Evolutionary conservation across 1,140 invertebrate genomes (phyloP), one percentile per base, ranked within the genome.

Genomic region (Psilanteris sp.): DNA sequence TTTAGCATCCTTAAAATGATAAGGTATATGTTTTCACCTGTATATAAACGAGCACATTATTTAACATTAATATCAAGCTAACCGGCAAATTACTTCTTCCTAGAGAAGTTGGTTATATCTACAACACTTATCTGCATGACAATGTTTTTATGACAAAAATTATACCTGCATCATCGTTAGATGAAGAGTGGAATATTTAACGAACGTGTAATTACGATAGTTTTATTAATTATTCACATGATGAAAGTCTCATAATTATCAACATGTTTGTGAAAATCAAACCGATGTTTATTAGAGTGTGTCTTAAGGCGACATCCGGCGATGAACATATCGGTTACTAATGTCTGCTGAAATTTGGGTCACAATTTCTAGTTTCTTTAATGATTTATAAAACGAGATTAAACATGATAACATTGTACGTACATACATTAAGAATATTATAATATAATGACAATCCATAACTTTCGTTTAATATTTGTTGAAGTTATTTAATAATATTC

Each of bases 61-160:
- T 41, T 52, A 7, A 14, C 29, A 66, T 66, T 34, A 26, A 26
- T 54, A 32, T 52, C 18, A 7, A 24, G n/a, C 8, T 36, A 14
- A 66, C 29, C 2, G 32, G 34, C 43, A 43, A 11, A 29, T 39
- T 48, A 24, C 13, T 50, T 43, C 43, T 43, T 50, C 7, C 16
- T 4, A 14, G 6, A 14, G 67, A 64, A 67, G 71, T 79, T 50
- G 15, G 44, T 76, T 68, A 64, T 82, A 82, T 81, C 78, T 77
- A 18, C 22, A 54, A 61, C 16, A 15, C 36, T 70, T 57, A 82
- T 81, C 79, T 76, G 50, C 48, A 14, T 57, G 68, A 76, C 79
- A 79, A 81, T 67, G 62, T 46, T 67, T 55, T 67, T 68, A 36
- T 36, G 22, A 46, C 24, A 27, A 41, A n/a, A 10, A 67, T 48